Percentiles rank a stretch among this genome's conserved stretches.
These are phyloP conservation scores for Garra rufa DNA, from an alignment of 2,113 vertebrate genomes.

Conservation along the genomic window DNA sequence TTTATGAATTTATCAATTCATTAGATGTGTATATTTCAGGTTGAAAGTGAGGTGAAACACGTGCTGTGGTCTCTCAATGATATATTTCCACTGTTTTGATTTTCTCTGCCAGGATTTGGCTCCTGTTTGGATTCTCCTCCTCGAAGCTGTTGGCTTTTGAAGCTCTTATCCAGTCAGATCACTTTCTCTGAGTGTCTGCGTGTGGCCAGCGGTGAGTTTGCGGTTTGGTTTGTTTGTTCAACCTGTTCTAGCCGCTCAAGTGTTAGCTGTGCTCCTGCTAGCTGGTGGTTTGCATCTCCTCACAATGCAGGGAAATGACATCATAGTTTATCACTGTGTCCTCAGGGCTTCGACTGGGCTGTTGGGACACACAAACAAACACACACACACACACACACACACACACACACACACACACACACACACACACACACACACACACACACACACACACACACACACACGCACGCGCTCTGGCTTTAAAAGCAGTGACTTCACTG, in stretches of 20 bases:
- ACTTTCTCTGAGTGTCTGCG: neutral
- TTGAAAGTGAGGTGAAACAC: neutral
- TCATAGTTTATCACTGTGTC: conserved; percentile 41
- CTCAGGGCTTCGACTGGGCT: conserved; percentile 23
- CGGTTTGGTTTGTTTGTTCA: conserved; percentile 18
- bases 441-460: neutral
- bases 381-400: neutral
- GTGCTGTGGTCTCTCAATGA: neutral
- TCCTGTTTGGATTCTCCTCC: neutral
- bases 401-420: neutral
- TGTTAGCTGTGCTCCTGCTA: neutral
- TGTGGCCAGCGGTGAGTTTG: conserved; percentile 1
- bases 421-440: neutral
- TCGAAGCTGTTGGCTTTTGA: neutral
- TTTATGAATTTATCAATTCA: neutral
- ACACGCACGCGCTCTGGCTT: neutral
- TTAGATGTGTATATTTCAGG: neutral
- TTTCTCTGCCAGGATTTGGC: neutral
- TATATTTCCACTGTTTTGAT: neutral
- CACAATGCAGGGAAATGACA: conserved; percentile 50
- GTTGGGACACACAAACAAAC: neutral
- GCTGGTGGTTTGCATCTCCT: neutral
- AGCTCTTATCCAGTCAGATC: neutral
- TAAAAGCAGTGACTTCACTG: conserved; percentile 2
- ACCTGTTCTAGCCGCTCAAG: neutral